Conservation (phyloP, 2,113 vertebrate genomes). For the Chunga burmeisteri region DNA sequence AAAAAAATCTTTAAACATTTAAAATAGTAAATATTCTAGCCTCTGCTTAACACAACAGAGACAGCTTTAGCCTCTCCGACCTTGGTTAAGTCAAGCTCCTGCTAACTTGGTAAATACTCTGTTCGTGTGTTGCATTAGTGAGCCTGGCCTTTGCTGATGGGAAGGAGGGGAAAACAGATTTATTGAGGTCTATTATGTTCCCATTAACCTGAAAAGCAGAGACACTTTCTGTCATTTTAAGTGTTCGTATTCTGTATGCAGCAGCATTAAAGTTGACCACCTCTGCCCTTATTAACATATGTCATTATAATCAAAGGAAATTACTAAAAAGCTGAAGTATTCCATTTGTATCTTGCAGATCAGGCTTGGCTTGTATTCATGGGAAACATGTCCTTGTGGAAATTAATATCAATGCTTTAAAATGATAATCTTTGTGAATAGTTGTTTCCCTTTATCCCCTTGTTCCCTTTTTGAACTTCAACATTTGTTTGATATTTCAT, state of each 20-base stretch:
- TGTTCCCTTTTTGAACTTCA: slow-evolving; percentile 13
- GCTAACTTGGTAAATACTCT: background rate
- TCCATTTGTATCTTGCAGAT: background rate
- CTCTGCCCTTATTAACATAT: slow-evolving; percentile 23
- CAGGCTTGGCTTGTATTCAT: background rate
- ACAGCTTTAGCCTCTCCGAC: background rate
- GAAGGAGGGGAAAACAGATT: slow-evolving; percentile 13
- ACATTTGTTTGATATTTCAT: slow-evolving; percentile 32
- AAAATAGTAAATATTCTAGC: background rate
- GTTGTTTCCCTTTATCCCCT: background rate
- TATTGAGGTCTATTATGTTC: slow-evolving; percentile 19
- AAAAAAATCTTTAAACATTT: background rate
- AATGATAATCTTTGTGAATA: slow-evolving; percentile 10
- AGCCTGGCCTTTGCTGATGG: slow-evolving; percentile 27
- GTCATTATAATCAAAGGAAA: slow-evolving; percentile 43
- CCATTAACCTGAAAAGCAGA: slow-evolving; percentile 47
- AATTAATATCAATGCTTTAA: slow-evolving; percentile 54
- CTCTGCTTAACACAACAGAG: background rate
- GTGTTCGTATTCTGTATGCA: background rate
- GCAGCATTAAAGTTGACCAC: background rate
- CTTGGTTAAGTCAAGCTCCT: slow-evolving; percentile 29
- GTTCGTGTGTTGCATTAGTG: background rate
- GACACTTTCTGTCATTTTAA: slow-evolving; percentile 55
- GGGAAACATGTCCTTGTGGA: slow-evolving; percentile 2
- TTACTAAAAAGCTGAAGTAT: slow-evolving; percentile 13